Conservation (phyloP, 2,888 invertebrate genomes). For the Athrips mouffetella region DNA sequence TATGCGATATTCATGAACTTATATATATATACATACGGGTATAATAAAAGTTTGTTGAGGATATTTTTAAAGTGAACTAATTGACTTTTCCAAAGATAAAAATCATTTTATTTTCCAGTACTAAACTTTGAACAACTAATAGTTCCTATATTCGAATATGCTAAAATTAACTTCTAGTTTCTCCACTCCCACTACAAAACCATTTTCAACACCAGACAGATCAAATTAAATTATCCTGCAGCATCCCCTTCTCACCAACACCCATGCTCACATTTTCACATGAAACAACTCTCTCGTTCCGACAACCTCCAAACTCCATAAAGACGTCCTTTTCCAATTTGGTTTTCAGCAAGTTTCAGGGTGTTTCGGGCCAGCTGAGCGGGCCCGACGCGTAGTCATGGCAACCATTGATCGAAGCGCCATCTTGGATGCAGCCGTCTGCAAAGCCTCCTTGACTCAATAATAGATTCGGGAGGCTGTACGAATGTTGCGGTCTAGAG, state of each 20-base stretch:
- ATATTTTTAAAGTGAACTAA: no score
- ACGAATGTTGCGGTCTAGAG: neutral
- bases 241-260: conserved; percentile 31
- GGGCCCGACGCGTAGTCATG: conserved; percentile 64
- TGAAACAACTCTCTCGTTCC: conserved; percentile 31
- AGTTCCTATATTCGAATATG: no score
- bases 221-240: conserved; percentile 29
- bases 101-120: no score
- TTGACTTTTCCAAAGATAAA: no score
- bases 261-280: conserved; percentile 15
- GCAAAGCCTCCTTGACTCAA: conserved; percentile 38
- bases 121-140: no score
- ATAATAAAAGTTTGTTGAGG: no score
- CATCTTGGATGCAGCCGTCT: conserved; percentile 72
- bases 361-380: conserved; percentile 57
- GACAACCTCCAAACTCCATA: conserved; percentile 27
- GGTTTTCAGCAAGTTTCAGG: conserved; percentile 41
- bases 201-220: conserved; percentile 9
- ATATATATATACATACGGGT: no score
- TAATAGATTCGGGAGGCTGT: conserved; percentile 29
- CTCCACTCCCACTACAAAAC: neutral
- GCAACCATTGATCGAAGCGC: conserved; percentile 71
- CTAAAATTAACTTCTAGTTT: no score
- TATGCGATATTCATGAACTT: no score
- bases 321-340: conserved; percentile 38